Percentiles rank a stretch among this genome's conserved stretches.
Conservation (phyloP, 2,888 invertebrate genomes). For the Plagodis pulveraria region DNA sequence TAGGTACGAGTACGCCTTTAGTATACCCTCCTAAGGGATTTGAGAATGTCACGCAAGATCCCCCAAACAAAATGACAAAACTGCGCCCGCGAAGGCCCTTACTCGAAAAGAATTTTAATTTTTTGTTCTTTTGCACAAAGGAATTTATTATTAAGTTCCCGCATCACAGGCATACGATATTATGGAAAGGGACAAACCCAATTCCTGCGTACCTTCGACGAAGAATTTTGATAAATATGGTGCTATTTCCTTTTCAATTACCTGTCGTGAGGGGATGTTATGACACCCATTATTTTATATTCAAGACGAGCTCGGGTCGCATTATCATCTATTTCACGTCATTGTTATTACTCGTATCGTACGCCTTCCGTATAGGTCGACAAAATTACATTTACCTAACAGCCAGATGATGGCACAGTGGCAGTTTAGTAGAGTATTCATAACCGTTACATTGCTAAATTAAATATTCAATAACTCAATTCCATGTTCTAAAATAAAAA, state of each 20-base stretch:
- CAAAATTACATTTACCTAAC: conserved; percentile 27
- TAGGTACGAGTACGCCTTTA: conserved; percentile 15
- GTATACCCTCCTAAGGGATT: conserved; percentile 49
- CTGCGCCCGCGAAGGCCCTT: conserved; percentile 62
- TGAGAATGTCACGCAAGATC: conserved; percentile 68
- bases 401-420: conserved; percentile 11
- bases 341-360: conserved; percentile 27
- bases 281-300: conserved; percentile 40
- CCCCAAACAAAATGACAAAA: conserved; percentile 72
- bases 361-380: conserved; percentile 17
- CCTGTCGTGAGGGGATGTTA: conserved; percentile 48
- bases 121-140: conserved; percentile 74
- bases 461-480: too few species aligned
- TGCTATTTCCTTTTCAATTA: conserved; percentile 60
- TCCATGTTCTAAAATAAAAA: too few species aligned
- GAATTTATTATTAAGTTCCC: conserved; percentile 76
- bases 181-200: conserved; percentile 60
- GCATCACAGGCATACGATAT: conserved; percentile 70
- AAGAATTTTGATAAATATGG: conserved; percentile 64
- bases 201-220: conserved; percentile 59
- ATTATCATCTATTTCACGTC: conserved; percentile 36
- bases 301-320: conserved; percentile 38
- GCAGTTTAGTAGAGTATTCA: background rate
- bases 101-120: conserved; percentile 78
- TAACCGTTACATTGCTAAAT: background rate